A percentile compares a stretch with the other conserved stretches of the same genome.
These are phyloP conservation scores for Myripristis murdjan DNA, from an alignment of 2,797 vertebrate genomes.

Conservation along the genomic window DNA sequence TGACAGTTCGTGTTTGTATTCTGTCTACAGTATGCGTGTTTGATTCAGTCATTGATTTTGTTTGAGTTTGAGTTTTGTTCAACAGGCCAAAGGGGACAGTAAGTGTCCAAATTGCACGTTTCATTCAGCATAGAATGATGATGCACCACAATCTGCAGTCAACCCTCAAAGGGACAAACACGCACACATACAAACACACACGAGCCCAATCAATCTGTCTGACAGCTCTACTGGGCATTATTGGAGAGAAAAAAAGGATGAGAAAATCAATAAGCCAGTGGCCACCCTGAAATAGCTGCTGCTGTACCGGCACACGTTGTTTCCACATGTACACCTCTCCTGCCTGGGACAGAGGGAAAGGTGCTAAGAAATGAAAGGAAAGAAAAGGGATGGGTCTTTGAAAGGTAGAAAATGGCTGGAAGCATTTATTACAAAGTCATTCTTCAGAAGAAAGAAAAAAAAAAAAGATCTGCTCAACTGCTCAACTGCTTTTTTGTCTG, in stretches of 20 bases:
- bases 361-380: conserved; percentile 14
- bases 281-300: conserved; percentile 69
- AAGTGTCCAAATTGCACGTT: conserved; percentile 70
- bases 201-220: conserved; percentile 72
- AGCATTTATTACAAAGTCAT: conserved; percentile 4
- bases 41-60: conserved; percentile 62
- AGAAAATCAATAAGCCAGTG: conserved; percentile 73
- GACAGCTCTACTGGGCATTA: conserved; percentile 75
- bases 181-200: conserved; percentile 29
- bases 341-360: conserved; percentile 5
- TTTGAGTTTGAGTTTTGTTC: conserved; percentile 56
- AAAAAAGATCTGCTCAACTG: neutral
- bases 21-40: conserved; percentile 50
- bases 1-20: conserved; percentile 66
- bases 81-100: conserved; percentile 41
- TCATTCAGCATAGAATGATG: conserved; percentile 63
- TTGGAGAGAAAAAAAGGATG: conserved; percentile 57
- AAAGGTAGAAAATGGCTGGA: neutral
- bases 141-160: conserved; percentile 44
- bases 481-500: conserved; percentile 9
- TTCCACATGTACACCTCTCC: conserved; percentile 34
- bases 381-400: neutral
- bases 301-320: conserved; percentile 33
- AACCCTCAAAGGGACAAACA: neutral
- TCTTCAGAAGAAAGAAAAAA: neutral